phyloP scores from a whole-genome alignment of 2,113 vertebrate genomes.

The Heterochromis multidens region DNA sequence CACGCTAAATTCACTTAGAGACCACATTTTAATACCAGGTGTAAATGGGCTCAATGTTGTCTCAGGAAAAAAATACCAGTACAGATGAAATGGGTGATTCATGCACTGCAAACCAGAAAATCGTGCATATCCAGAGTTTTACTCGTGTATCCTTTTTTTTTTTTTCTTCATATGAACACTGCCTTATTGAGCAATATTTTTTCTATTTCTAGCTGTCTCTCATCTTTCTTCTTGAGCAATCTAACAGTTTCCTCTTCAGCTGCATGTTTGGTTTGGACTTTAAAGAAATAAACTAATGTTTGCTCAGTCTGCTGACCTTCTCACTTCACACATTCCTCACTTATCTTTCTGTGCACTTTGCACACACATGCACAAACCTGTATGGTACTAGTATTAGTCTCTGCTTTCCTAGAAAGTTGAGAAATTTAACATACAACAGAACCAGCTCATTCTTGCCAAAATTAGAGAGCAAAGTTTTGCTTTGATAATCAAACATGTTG shows the following conservation, averaged over 20 bases:
- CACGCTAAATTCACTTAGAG: not conserved
- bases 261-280: slow-evolving; percentile 6
- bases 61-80: not conserved
- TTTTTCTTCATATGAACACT: not conserved
- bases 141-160: not conserved
- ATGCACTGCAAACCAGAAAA: not conserved
- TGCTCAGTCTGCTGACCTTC: slow-evolving; percentile 33
- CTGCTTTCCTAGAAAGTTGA: not conserved
- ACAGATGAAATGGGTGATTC: not conserved
- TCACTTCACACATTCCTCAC: slow-evolving; percentile 1
- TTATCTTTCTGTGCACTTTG: not conserved
- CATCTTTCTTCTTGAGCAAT: slow-evolving; percentile 1
- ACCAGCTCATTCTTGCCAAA: not conserved
- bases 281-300: slow-evolving; percentile 17
- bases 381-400: not conserved
- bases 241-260: slow-evolving; percentile 25
- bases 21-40: slow-evolving; percentile 5
- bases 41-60: slow-evolving; percentile 21
- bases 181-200: not conserved
- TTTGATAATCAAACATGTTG: not conserved
- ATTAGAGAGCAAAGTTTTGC: not conserved
- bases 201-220: not conserved
- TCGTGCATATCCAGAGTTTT: not conserved
- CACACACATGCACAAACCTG: not conserved
- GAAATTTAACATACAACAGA: not conserved